Evolutionary conservation across 2,888 invertebrate genomes (phyloP).

Genomic region (Caenorhabditis sp.): DNA sequence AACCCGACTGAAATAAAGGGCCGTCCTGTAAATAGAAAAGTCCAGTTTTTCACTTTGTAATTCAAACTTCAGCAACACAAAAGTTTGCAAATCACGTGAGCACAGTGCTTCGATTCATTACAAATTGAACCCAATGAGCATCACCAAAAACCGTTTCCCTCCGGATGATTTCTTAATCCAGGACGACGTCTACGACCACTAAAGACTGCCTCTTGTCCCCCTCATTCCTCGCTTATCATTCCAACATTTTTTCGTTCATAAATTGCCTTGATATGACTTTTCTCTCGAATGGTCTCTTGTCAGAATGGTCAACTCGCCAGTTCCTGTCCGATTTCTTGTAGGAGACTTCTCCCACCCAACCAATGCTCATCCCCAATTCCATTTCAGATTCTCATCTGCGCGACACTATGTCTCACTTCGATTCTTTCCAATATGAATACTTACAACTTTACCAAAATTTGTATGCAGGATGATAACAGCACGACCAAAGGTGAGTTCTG

Average conservation of each 20-base stretch:
- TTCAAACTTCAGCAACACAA: too few relatives aligned
- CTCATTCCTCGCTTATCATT: constrained; percentile 13
- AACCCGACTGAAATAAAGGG: too few relatives aligned
- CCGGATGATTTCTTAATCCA: background rate
- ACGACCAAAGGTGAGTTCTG: constrained; percentile 59
- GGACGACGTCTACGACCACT: background rate
- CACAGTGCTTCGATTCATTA: background rate
- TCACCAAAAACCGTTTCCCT: background rate
- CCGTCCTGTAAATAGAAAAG: too few relatives aligned
- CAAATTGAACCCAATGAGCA: background rate
- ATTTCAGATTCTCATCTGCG: constrained; percentile 63
- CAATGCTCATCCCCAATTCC: background rate
- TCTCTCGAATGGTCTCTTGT: constrained; percentile 16
- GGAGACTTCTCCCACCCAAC: background rate
- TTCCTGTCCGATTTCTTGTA: constrained; percentile 59
- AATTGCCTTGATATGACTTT: constrained; percentile 30
- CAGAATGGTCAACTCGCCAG: constrained; percentile 43
- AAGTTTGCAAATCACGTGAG: background rate
- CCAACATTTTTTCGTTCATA: constrained; percentile 19
- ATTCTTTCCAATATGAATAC: constrained; percentile 70
- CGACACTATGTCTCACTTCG: constrained; percentile 65
- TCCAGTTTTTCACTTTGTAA: too few relatives aligned
- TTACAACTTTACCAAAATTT: constrained; percentile 73
- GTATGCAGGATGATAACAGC: constrained; percentile 67
- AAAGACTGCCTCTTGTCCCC: constrained; percentile 1